These are phyloP conservation scores for Labia minor DNA, from an alignment of 2,888 invertebrate genomes.

Conservation along the genomic window DNA sequence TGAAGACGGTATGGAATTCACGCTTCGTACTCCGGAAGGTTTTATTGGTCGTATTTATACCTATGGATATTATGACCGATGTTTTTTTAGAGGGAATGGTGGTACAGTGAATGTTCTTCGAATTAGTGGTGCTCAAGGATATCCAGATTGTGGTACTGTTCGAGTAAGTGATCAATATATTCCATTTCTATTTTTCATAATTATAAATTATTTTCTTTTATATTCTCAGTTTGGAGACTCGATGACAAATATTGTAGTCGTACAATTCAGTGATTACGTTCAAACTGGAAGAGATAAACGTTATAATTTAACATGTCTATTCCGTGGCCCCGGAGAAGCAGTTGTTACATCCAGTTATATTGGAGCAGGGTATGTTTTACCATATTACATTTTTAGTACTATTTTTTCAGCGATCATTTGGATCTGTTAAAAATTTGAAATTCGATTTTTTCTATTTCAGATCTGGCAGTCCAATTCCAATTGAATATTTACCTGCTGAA, in stretches of 20 bases:
- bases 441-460: slow-evolving; percentile 48
- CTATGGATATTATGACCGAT: slow-evolving; percentile 80
- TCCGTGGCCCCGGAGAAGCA: slow-evolving; percentile 84
- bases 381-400: not conserved
- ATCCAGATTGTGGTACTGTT: slow-evolving; percentile 86
- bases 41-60: slow-evolving; percentile 85
- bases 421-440: not conserved
- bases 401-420: not conserved
- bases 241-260: slow-evolving; percentile 87
- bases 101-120: slow-evolving; percentile 70
- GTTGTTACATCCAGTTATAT: slow-evolving; percentile 88
- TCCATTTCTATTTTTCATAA: not conserved
- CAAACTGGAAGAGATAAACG: slow-evolving; percentile 83
- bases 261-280: slow-evolving; percentile 86
- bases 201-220: not conserved
- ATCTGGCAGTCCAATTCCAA: slow-evolving; percentile 83
- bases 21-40: slow-evolving; percentile 74
- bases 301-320: slow-evolving; percentile 85
- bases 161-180: slow-evolving; percentile 51
- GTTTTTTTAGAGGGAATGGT: slow-evolving; percentile 84
- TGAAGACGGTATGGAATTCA: slow-evolving; percentile 91
- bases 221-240: slow-evolving; percentile 72
- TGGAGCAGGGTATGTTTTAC: slow-evolving; percentile 66
- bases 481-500: slow-evolving; percentile 84
- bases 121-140: slow-evolving; percentile 83